Conservation (phyloP, 2,888 invertebrate species). For the Leptinotarsa peninsularis region DNA sequence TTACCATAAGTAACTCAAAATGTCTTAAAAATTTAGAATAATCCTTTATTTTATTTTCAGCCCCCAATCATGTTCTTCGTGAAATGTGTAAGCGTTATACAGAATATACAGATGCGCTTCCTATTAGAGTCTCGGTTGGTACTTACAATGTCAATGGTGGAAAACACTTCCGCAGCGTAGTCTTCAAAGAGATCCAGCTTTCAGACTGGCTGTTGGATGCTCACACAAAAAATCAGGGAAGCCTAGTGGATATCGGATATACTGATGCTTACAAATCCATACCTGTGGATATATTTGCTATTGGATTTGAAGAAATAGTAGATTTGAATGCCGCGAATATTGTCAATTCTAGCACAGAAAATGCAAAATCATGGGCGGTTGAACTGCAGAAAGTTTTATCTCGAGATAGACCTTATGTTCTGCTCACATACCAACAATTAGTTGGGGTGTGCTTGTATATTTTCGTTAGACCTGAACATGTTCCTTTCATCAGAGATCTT, state of each 20-base stretch:
- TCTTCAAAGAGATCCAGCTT: slow-evolving; percentile 88
- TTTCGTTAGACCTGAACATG: slow-evolving; percentile 90
- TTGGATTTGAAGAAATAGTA: slow-evolving; percentile 99
- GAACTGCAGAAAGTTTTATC: slow-evolving; percentile 93
- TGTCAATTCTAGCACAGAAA: slow-evolving; percentile 93
- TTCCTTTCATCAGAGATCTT: slow-evolving; percentile 91
- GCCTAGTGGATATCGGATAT: slow-evolving; percentile 67
- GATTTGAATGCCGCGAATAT: slow-evolving; percentile 99
- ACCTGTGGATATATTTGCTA: slow-evolving; percentile 94
- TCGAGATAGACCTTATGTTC: slow-evolving; percentile 84
- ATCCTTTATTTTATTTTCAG: slow-evolving; percentile 59
- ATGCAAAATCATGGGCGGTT: slow-evolving; percentile 94
- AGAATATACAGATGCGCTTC: slow-evolving; percentile 80
- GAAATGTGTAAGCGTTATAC: slow-evolving; percentile 87
- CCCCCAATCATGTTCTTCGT: slow-evolving; percentile 84
- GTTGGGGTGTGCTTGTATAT: slow-evolving; percentile 98
- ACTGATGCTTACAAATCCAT: slow-evolving; percentile 64
- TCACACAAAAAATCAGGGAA: slow-evolving; percentile 69
- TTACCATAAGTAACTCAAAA: too few relatives aligned
- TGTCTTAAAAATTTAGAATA: too few relatives aligned
- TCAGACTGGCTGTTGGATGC: slow-evolving; percentile 93
- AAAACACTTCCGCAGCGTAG: slow-evolving; percentile 96
- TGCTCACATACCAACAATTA: slow-evolving; percentile 93
- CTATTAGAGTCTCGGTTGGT: slow-evolving; percentile 86
- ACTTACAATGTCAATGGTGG: slow-evolving; percentile 99